These are phyloP conservation scores for Salticus scenicus DNA, from an alignment of 2,888 invertebrate genomes.

Conservation along the genomic window DNA sequence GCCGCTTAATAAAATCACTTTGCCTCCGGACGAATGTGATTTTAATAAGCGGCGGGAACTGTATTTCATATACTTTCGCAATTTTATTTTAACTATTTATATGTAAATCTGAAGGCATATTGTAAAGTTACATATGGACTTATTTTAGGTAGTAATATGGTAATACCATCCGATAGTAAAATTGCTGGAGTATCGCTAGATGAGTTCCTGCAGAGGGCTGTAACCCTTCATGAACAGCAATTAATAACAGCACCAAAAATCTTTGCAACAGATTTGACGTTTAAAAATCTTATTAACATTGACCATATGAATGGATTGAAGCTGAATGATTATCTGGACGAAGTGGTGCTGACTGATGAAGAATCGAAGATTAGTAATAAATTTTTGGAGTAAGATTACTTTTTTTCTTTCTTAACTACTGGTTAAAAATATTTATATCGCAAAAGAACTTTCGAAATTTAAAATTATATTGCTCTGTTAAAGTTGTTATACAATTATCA, in stretches of 20 bases:
- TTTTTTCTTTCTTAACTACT: too few relatives aligned
- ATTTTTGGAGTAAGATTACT: constrained; percentile 33
- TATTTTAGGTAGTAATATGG: constrained; percentile 7
- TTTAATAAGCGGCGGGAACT: too few relatives aligned
- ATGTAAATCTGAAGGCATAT: too few relatives aligned
- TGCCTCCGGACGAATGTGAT: too few relatives aligned
- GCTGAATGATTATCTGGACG: not conserved
- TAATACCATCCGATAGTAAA: not conserved
- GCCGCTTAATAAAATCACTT: too few relatives aligned
- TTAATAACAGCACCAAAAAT: constrained; percentile 23
- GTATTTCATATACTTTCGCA: too few relatives aligned
- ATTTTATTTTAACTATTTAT: too few relatives aligned
- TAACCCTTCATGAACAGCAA: constrained; percentile 43
- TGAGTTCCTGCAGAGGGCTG: constrained; percentile 12
- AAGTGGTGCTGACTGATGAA: constrained; percentile 28
- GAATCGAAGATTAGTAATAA: not conserved
- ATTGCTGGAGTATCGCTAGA: constrained; percentile 8
- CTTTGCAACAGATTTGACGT: not conserved
- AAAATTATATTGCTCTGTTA: too few relatives aligned
- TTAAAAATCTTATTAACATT: not conserved
- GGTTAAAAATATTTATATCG: too few relatives aligned
- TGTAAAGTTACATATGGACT: too few relatives aligned
- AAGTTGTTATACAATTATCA: too few relatives aligned
- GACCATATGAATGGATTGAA: constrained; percentile 15
- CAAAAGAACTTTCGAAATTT: too few relatives aligned